These are phyloP conservation scores for Pachycephala philippinensis DNA, from an alignment of 2,113 vertebrate species.

Conservation along the genomic window DNA sequence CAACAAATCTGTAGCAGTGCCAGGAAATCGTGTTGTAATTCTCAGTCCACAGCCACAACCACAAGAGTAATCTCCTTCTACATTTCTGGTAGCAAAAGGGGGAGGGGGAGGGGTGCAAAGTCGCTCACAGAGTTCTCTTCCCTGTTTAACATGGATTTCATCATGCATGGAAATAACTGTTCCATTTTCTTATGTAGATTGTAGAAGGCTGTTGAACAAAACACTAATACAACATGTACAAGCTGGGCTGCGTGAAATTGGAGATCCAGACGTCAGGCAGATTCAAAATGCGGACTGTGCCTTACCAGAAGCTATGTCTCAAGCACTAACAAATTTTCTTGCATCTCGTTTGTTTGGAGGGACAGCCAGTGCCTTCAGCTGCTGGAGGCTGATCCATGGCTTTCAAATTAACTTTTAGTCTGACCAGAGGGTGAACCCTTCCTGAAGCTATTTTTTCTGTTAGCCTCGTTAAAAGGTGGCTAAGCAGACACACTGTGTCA, in stretches of 20 bases:
- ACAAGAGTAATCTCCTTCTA: constrained; percentile 18
- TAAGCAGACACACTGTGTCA: not conserved
- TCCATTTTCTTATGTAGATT: not conserved
- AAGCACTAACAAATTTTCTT: not conserved
- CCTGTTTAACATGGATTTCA: not conserved
- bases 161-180: not conserved
- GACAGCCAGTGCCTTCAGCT: not conserved
- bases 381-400: not conserved
- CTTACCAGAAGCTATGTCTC: not conserved
- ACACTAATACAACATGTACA: not conserved
- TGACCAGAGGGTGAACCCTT: not conserved
- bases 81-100: not conserved
- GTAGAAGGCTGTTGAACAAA: not conserved
- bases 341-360: not conserved
- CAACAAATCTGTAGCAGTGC: constrained; percentile 33
- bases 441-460: not conserved
- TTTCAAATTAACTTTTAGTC: not conserved
- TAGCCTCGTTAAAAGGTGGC: not conserved
- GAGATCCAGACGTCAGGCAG: not conserved
- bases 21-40: constrained; percentile 49
- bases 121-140: not conserved
- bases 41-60: not conserved
- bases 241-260: not conserved
- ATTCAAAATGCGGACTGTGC: not conserved
- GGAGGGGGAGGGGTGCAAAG: fast-evolving